Evolutionary conservation across 2,797 vertebrate genomes (phyloP).

Genomic region (Artibeus lituratus): DNA sequence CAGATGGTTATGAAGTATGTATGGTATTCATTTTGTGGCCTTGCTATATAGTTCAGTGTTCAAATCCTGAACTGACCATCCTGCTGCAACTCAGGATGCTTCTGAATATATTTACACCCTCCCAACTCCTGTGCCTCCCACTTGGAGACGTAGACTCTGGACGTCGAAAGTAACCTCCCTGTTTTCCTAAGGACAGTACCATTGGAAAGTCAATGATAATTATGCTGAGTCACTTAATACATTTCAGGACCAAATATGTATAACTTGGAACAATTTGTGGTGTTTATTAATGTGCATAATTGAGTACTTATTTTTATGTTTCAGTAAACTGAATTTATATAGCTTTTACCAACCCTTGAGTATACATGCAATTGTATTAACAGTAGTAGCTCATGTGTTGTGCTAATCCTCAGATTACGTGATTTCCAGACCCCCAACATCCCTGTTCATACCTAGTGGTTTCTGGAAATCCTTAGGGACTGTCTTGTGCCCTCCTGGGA

Average conservation of each 20-base stretch:
- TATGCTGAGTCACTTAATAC: neutral
- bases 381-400: neutral
- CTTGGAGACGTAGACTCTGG: neutral
- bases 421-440: neutral
- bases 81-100: neutral
- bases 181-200: neutral
- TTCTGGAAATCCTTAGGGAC: neutral
- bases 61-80: neutral
- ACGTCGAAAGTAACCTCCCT: neutral
- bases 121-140: neutral
- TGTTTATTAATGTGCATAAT: neutral
- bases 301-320: neutral
- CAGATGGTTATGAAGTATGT: neutral
- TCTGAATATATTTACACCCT: neutral
- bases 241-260: neutral
- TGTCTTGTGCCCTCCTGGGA: neutral
- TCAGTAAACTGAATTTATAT: neutral
- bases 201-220: neutral
- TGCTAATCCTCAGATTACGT: neutral
- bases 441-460: neutral
- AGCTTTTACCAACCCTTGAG: neutral
- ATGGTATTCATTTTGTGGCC: neutral
- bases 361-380: neutral
- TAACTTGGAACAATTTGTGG: neutral
- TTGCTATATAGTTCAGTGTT: neutral